phyloP scores from a whole-genome alignment of 2,888 invertebrate genomes.

The Criorhina ranunculi region DNA sequence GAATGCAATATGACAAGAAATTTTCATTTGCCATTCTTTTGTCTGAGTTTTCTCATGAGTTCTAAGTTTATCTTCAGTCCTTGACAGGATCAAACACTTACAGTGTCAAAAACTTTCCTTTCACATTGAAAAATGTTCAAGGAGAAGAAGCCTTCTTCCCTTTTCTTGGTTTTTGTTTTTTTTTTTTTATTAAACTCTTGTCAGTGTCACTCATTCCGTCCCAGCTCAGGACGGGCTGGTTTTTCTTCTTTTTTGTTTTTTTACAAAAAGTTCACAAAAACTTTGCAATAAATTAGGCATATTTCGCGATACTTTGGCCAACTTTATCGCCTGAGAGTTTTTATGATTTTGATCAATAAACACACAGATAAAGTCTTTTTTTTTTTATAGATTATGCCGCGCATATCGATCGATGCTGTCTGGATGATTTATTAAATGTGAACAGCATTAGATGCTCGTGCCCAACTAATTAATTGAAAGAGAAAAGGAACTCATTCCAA shows the following conservation, averaged over 20 bases:
- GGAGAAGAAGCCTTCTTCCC: not conserved
- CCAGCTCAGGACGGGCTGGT: not conserved
- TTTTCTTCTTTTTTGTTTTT: not conserved
- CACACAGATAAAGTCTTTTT: not conserved
- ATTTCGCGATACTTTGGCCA: not conserved
- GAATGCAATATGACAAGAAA: too few species aligned
- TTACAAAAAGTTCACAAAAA: not conserved
- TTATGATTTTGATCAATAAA: constrained; percentile 22
- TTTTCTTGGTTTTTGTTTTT: not conserved
- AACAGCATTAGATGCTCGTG: constrained; percentile 5
- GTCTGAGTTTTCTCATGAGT: too few species aligned
- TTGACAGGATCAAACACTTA: not conserved
- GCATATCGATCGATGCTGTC: constrained; percentile 2
- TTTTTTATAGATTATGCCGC: not conserved
- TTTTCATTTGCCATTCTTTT: too few species aligned
- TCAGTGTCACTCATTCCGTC: not conserved
- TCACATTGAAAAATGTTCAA: not conserved
- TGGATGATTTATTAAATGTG: constrained; percentile 21
- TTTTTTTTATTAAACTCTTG: not conserved
- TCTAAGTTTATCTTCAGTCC: not conserved
- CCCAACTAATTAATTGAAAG: constrained; percentile 25
- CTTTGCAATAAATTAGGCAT: constrained; percentile 13
- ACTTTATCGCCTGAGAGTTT: constrained; percentile 11
- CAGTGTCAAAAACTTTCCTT: not conserved
- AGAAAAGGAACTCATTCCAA: not conserved